A percentile compares a stretch with the other conserved stretches of the same genome.
Conservation (phyloP, 1,140 invertebrate species). For the Agraylea sexmaculata region DNA sequence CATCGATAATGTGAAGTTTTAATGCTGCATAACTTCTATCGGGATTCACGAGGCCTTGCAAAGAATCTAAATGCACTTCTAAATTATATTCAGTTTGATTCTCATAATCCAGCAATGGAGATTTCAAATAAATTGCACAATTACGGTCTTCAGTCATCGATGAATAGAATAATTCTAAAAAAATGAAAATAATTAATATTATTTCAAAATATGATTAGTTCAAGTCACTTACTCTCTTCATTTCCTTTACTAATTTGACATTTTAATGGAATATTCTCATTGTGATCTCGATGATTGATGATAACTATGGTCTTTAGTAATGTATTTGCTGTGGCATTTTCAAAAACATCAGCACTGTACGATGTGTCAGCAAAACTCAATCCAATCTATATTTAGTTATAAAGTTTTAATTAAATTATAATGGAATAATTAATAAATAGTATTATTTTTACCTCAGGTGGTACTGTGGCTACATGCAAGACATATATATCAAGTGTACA, state of each 20-base stretch:
- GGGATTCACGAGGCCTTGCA: conserved; percentile 64
- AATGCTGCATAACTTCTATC: conserved; percentile 60
- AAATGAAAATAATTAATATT: conserved; percentile 6
- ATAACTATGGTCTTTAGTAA: conserved; percentile 61
- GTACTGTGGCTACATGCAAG: conserved; percentile 54
- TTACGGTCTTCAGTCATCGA: conserved; percentile 64
- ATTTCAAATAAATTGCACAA: conserved; percentile 60
- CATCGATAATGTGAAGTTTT: conserved; percentile 70
- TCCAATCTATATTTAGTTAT: conserved; percentile 46
- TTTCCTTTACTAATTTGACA: conserved; percentile 66
- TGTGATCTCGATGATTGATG: conserved; percentile 54
- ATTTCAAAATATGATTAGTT: conserved; percentile 5
- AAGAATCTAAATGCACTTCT: conserved; percentile 62
- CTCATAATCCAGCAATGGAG: conserved; percentile 62
- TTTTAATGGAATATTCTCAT: conserved; percentile 53
- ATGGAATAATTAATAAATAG: not conserved
- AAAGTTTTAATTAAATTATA: not conserved
- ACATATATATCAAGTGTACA: conserved; percentile 71
- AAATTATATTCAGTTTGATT: conserved; percentile 56
- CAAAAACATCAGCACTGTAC: conserved; percentile 68
- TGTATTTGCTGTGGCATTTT: conserved; percentile 57
- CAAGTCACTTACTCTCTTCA: conserved; percentile 37
- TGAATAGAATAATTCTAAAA: conserved; percentile 56
- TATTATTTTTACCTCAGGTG: conserved; percentile 29
- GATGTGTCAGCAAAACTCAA: conserved; percentile 71